phyloP scores from a whole-genome alignment of 53 echinoderm and acorn worm genomes.

The Echinarachnius parma region DNA sequence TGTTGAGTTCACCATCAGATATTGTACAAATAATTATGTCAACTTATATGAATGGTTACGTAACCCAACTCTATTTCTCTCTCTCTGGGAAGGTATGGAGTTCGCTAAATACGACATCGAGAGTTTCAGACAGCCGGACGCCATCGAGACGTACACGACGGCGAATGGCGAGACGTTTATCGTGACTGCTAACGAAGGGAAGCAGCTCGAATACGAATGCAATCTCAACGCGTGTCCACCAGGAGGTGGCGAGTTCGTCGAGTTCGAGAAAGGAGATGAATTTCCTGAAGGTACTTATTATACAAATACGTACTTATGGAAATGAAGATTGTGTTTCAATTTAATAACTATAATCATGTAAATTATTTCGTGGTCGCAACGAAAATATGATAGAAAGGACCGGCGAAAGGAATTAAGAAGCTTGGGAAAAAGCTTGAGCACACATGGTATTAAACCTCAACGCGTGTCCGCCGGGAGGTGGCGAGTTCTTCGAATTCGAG shows the following conservation, averaged over 20 bases:
- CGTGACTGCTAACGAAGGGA: conserved; percentile 69
- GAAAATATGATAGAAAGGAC: too few relatives aligned
- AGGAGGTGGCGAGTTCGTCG: conserved; percentile 44
- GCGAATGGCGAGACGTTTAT: conserved; percentile 54
- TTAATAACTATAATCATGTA: too few relatives aligned
- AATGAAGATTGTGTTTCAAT: too few relatives aligned
- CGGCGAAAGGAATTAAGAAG: too few relatives aligned
- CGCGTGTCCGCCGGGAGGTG: conserved; percentile 49
- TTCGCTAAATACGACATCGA: conserved; percentile 55
- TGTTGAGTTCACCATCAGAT: too few relatives aligned
- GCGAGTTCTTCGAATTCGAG: conserved; percentile 36
- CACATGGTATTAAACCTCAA: conserved; percentile 16
- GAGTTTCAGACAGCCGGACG: conserved; percentile 66
- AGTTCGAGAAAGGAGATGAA: conserved; percentile 41
- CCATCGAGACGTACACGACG: conserved; percentile 55
- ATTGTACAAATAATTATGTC: not conserved
- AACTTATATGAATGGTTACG: not conserved
- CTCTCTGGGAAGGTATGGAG: conserved; percentile 31
- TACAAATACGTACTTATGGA: too few relatives aligned
- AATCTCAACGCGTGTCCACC: conserved; percentile 35
- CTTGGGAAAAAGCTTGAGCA: conserved; percentile 54
- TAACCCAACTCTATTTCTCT: not conserved
- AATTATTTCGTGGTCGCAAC: too few relatives aligned
- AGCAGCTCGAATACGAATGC: conserved; percentile 39
- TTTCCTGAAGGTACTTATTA: conserved; percentile 44